Base-by-base conservation (phyloP, 2,888 invertebrate genomes). In the Eudemis profundana region DNA sequence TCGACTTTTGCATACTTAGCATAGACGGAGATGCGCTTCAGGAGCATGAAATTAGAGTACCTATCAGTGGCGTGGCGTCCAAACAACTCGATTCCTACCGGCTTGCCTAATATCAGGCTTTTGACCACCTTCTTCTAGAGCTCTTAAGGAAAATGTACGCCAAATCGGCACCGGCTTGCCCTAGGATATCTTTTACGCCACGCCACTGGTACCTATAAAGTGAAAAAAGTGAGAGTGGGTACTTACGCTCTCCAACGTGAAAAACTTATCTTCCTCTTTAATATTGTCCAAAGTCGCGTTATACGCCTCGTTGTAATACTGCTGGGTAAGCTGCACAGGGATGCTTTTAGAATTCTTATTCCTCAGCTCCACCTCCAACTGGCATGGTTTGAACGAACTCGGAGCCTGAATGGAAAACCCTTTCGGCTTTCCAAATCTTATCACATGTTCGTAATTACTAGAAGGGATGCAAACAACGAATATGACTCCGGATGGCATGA, bases 391-490 rank as follows among this genome's bases (percentile, higher is more conserved):
- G 56, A 78, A 67, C 1, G 64, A 7, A 1, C 72, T 47, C 1
- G 75, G 33, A 42, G 82, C 79, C 12, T 83, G 79, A 5, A 84
- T 70, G 0, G 78, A 68, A 12, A 86, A 72, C 19, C 86, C 84
- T 67, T 80, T 87, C 0, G 89, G 85, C 70, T 87, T 89, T 0
- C 94, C 94, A 68, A 93, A 93, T 59, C 90, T 87, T 15, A 94
- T 71, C 44, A 93, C 90, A 75, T 95, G 94, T 82, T 95, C 95
- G 74, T 94, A 94, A 78, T 93, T 95, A 61, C 94, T 93, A 66
- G 95, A 94, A 7, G 95, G 95, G 73, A 95, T 94, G 76, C 94
- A 94, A 67, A 95, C 93, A 63, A 95, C 81, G 77, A 95, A 95
- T 68, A 95, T 93, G 4, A 95, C 95, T 70, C 95, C 95, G 3